These are phyloP conservation scores for Tridacna gigas DNA, from an alignment of 2,888 invertebrate genomes.

Conservation along the genomic window DNA sequence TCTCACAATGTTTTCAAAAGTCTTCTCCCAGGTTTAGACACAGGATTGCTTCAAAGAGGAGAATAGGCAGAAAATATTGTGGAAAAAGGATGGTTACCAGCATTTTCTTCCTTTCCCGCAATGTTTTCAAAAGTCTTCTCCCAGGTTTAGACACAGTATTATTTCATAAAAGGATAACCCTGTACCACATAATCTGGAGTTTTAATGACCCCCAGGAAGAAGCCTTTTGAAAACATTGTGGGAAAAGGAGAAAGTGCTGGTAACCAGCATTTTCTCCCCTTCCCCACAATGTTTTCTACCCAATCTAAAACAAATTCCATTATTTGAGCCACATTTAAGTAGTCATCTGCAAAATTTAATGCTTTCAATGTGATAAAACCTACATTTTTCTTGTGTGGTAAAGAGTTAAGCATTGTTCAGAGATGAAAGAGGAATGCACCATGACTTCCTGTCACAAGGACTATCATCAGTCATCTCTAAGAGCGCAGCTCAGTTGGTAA, in stretches of 20 bases:
- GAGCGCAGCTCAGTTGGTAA: no score
- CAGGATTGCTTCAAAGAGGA: no score
- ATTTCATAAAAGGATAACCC: background rate
- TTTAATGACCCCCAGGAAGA: background rate
- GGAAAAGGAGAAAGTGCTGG: background rate
- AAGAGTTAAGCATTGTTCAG: no score
- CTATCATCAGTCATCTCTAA: no score
- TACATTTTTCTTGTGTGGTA: background rate
- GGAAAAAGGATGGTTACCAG: background rate
- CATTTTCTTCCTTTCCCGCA: background rate
- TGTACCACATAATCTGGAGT: background rate
- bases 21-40: no score
- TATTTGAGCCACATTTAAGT: background rate
- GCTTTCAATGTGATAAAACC: background rate
- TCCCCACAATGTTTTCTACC: background rate
- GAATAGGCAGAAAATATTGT: no score
- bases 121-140: background rate
- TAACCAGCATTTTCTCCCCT: background rate
- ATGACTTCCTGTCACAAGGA: no score
- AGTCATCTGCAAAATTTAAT: background rate
- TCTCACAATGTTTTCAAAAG: no score
- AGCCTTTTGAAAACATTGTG: background rate
- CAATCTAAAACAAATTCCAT: no score
- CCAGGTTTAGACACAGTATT: background rate
- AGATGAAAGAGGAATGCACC: no score